A percentile compares a stretch with the other conserved stretches of the same genome.
phyloP scores from a whole-genome alignment of 2,113 vertebrate species.

The Cariama cristata region DNA sequence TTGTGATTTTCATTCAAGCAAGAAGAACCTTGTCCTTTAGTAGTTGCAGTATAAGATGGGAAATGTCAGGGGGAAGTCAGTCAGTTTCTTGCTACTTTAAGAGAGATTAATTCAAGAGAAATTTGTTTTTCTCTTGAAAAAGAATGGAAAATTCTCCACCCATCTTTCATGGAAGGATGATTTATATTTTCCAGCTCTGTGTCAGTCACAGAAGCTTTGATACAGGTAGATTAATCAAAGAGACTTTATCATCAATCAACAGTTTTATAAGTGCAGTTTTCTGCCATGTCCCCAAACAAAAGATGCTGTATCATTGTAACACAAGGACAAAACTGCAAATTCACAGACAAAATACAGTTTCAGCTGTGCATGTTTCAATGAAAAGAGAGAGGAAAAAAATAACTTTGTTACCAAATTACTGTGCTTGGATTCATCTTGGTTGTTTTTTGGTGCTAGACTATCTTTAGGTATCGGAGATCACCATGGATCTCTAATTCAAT shows the following conservation, averaged over 20 bases:
- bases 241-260: conserved; percentile 37
- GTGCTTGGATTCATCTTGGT: background rate
- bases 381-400: background rate
- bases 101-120: background rate
- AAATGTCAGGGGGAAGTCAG: background rate
- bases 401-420: background rate
- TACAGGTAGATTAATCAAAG: conserved; percentile 23
- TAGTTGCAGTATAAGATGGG: background rate
- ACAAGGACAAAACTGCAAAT: background rate
- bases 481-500: background rate
- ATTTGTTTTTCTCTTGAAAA: conserved; percentile 21
- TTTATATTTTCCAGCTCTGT: conserved; percentile 22
- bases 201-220: conserved; percentile 1
- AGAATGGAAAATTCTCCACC: conserved; percentile 1
- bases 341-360: background rate
- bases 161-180: conserved; percentile 27
- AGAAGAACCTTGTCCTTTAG: background rate
- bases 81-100: background rate
- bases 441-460: background rate
- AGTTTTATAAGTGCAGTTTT: background rate
- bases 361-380: background rate
- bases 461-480: background rate
- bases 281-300: background rate
- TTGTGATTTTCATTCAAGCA: background rate
- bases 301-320: background rate